Percentiles rank a stretch among this genome's conserved stretches.
phyloP scores from a whole-genome alignment of 2,113 vertebrate species.

The Apistogramma diplotaenia region DNA sequence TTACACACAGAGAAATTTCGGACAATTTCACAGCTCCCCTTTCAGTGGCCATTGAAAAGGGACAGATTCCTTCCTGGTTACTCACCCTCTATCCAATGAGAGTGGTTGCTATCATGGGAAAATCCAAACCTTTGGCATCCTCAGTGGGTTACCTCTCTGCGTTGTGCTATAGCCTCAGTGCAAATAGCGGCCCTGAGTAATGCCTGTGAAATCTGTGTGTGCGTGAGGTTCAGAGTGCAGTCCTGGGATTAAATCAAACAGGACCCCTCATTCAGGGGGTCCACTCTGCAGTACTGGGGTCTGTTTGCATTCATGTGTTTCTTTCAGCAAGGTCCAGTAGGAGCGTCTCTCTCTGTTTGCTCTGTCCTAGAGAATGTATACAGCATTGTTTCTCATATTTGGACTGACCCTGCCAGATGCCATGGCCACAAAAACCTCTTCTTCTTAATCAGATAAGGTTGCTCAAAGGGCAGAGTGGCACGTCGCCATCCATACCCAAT shows the following conservation, averaged over 20 bases:
- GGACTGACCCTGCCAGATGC: conserved; percentile 64
- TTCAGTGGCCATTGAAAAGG: conserved; percentile 77
- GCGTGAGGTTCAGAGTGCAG: conserved; percentile 64
- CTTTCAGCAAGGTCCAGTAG: conserved; percentile 61
- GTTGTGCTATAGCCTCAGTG: conserved; percentile 64
- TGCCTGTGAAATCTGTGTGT: conserved; percentile 73
- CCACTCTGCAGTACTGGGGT: conserved; percentile 36
- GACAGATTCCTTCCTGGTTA: conserved; percentile 80
- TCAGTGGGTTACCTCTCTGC: conserved; percentile 69
- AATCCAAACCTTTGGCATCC: conserved; percentile 80
- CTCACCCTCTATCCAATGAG: conserved; percentile 68
- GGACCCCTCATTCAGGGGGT: conserved; percentile 70
- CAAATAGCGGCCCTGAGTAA: conserved; percentile 74
- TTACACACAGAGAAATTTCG: conserved; percentile 77
- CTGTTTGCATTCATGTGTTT: conserved; percentile 68
- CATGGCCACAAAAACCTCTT: conserved; percentile 71
- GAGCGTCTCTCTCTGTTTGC: conserved; percentile 71
- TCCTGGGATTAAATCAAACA: conserved; percentile 73
- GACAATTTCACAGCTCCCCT: conserved; percentile 80
- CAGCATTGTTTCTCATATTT: conserved; percentile 64
- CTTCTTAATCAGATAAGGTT: conserved; percentile 75
- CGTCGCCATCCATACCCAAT: conserved; percentile 66
- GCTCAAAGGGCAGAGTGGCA: conserved; percentile 77
- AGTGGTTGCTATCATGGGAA: conserved; percentile 76
- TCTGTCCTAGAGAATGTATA: conserved; percentile 59